Evolutionary conservation across 2,797 vertebrate genomes (phyloP).

Genomic region (Liparis tanakae): DNA sequence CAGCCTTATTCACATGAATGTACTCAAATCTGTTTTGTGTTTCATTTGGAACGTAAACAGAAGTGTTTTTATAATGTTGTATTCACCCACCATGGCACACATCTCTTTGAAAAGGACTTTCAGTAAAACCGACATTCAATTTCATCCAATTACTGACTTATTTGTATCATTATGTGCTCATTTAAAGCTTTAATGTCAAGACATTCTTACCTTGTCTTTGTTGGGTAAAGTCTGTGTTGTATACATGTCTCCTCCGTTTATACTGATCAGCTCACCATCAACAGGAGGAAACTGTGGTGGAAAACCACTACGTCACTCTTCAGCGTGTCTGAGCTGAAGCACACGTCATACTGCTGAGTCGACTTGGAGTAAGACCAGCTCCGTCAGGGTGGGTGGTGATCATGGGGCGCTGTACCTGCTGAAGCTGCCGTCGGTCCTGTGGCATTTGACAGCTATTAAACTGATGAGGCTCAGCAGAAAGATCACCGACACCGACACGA

Average conservation of each 20-base stretch:
- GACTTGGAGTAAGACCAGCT: conserved; percentile 73
- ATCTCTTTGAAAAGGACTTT: background rate
- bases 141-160: too few relatives aligned
- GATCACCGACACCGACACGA: conserved; percentile 61
- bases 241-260: conserved; percentile 68
- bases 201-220: conserved; percentile 62
- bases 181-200: too few relatives aligned
- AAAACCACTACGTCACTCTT: conserved; percentile 75
- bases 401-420: conserved; percentile 57
- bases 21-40: background rate
- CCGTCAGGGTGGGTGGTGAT: conserved; percentile 73
- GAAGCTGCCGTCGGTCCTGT: conserved; percentile 60
- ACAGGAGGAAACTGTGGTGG: conserved; percentile 49
- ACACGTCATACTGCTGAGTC: conserved; percentile 75
- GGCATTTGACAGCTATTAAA: conserved; percentile 66
- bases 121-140: background rate
- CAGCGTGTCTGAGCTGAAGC: conserved; percentile 72
- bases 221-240: conserved; percentile 71
- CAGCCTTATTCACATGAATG: background rate
- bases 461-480: conserved; percentile 68
- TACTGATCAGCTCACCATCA: conserved; percentile 71
- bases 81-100: background rate
- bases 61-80: background rate
- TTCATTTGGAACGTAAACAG: background rate
- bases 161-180: too few relatives aligned